These are phyloP conservation scores for Notothenia rossii DNA, from an alignment of 2,113 vertebrate genomes.

Conservation along the genomic window DNA sequence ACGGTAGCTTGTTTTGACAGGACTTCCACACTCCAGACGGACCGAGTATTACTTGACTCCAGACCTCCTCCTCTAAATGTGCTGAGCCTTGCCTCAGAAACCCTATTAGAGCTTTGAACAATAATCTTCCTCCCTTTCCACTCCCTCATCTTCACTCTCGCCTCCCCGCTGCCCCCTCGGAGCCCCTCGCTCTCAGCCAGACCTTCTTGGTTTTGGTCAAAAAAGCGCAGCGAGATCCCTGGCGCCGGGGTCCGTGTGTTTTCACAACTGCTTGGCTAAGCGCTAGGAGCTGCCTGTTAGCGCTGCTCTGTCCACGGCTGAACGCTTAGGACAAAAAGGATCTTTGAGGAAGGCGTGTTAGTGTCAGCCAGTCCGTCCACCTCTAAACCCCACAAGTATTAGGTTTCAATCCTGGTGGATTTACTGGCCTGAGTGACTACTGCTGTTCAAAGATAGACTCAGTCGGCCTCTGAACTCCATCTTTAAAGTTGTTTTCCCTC, in stretches of 20 bases:
- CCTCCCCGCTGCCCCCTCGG: neutral
- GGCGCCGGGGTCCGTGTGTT: conserved; percentile 62
- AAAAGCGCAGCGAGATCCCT: conserved; percentile 40
- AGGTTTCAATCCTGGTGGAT: conserved; percentile 58
- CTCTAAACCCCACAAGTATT: conserved; percentile 53
- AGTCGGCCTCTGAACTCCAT: conserved; percentile 14
- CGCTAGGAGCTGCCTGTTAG: conserved; percentile 28
- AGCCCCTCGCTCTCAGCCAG: conserved; percentile 29
- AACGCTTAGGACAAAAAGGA: conserved; percentile 54
- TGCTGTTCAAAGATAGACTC: conserved; percentile 45
- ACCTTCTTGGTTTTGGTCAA: conserved; percentile 48
- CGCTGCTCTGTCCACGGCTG: conserved; percentile 32
- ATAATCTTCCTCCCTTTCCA: conserved; percentile 62
- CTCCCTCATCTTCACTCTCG: conserved; percentile 49
- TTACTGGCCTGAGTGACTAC: conserved; percentile 45
- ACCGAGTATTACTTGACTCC: conserved; percentile 54
- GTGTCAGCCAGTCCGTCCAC: conserved; percentile 33
- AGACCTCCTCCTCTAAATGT: conserved; percentile 46
- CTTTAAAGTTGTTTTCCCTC: conserved; percentile 23
- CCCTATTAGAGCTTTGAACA: conserved; percentile 60
- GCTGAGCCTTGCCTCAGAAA: conserved; percentile 55
- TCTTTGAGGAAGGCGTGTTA: conserved; percentile 59
- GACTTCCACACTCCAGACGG: conserved; percentile 57
- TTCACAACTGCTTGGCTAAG: conserved; percentile 73
- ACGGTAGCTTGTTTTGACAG: conserved; percentile 75